phyloP scores from a whole-genome alignment of 2,113 vertebrate genomes.

The Apodemus speciosus region DNA sequence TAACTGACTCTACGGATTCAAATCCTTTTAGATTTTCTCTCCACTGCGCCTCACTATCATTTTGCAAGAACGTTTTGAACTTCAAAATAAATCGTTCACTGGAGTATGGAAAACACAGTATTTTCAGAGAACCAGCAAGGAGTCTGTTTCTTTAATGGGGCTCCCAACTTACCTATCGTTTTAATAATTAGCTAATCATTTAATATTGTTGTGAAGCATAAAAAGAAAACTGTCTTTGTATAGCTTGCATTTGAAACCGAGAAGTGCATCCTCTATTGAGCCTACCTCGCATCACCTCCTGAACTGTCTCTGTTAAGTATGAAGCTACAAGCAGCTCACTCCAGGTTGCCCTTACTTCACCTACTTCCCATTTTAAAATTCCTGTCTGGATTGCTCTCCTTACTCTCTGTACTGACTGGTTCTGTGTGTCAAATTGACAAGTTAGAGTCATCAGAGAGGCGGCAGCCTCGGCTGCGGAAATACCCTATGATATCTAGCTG shows the following conservation, averaged over 20 bases:
- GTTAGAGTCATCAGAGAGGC: neutral
- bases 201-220: neutral
- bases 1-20: neutral
- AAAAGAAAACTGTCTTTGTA: neutral
- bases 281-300: neutral
- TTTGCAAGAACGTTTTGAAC: slow-evolving; percentile 2
- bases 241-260: neutral
- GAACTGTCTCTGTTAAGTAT: neutral
- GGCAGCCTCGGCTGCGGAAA: neutral
- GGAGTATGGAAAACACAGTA: neutral
- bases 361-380: neutral
- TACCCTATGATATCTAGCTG: neutral
- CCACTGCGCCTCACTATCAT: neutral
- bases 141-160: neutral
- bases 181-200: neutral
- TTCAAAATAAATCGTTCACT: neutral
- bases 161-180: slow-evolving; percentile 9
- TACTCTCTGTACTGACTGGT: neutral
- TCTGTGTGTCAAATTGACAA: neutral
- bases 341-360: neutral
- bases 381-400: slow-evolving; percentile 14
- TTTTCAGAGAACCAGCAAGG: neutral
- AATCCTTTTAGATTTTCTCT: neutral
- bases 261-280: neutral
- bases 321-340: neutral